phyloP scores from a whole-genome alignment of 2,888 invertebrate species.

The Idaea aversata region DNA sequence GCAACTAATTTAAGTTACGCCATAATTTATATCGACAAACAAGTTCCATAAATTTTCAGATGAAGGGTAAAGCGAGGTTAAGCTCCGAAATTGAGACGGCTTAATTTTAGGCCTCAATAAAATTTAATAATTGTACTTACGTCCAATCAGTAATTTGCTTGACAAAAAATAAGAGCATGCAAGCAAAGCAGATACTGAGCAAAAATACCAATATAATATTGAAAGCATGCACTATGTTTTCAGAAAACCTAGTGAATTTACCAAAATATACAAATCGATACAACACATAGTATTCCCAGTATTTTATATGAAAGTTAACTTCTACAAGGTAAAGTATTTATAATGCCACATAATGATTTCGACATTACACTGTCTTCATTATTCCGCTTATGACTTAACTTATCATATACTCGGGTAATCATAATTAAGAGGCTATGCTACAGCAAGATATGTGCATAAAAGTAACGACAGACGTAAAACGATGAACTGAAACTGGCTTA shows the following conservation, averaged over 20 bases:
- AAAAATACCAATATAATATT: background rate
- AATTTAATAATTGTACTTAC: background rate
- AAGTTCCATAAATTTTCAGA: conserved; percentile 1
- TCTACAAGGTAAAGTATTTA: background rate
- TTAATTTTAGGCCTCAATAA: background rate
- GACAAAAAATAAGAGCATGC: background rate
- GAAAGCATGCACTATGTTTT: background rate
- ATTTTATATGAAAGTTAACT: too few species aligned
- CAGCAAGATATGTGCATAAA: conserved; percentile 28
- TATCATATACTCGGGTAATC: conserved; percentile 14
- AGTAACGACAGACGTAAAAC: conserved; percentile 36
- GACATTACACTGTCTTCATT: conserved; percentile 7
- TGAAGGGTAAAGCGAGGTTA: background rate
- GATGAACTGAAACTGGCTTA: conserved; percentile 38
- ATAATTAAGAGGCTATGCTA: conserved; percentile 27
- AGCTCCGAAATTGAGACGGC: background rate
- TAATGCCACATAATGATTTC: background rate
- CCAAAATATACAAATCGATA: background rate
- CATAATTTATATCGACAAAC: conserved; percentile 1
- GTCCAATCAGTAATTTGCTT: background rate
- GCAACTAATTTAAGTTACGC: background rate
- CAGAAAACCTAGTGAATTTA: background rate
- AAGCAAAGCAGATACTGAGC: background rate
- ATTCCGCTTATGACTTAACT: conserved; percentile 22
- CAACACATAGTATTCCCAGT: background rate